Percentiles rank a stretch among this genome's conserved stretches.
Evolutionary conservation across 2,888 invertebrate genomes (phyloP).

Genomic region (Thymelicus lineola): DNA sequence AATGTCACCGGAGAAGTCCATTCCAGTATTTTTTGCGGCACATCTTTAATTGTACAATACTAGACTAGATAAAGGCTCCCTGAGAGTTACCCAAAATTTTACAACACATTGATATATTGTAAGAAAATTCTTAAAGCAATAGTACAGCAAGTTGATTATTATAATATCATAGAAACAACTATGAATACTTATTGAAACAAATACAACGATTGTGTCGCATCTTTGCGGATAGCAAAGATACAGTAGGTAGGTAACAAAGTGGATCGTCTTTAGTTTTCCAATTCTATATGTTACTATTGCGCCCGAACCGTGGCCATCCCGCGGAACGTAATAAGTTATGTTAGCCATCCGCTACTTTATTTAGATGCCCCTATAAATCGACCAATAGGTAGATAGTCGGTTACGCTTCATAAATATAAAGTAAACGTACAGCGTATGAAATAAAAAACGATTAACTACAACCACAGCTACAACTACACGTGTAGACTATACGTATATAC

Average conservation of each 20-base stretch:
- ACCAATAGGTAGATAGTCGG: slow-evolving; percentile 14
- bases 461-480: too few species aligned
- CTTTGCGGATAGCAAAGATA: not conserved
- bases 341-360: slow-evolving; percentile 20
- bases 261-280: slow-evolving; percentile 2
- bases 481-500: not conserved
- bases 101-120: too few species aligned
- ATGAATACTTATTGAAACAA: too few species aligned
- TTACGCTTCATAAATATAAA: slow-evolving; percentile 12
- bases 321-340: slow-evolving; percentile 24
- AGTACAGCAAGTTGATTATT: too few species aligned
- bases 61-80: too few species aligned
- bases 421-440: not conserved
- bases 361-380: slow-evolving; percentile 15
- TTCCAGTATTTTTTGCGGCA: not conserved
- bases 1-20: too few species aligned
- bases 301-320: slow-evolving; percentile 7
- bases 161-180: too few species aligned
- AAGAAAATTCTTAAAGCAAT: too few species aligned
- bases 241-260: not conserved
- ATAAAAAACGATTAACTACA: not conserved
- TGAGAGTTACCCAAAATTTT: too few species aligned
- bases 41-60: too few species aligned
- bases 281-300: slow-evolving; percentile 26
- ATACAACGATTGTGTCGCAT: too few species aligned